Base-by-base conservation (phyloP, 2,113 vertebrate species). In the Rhipidura dahli region DNA sequence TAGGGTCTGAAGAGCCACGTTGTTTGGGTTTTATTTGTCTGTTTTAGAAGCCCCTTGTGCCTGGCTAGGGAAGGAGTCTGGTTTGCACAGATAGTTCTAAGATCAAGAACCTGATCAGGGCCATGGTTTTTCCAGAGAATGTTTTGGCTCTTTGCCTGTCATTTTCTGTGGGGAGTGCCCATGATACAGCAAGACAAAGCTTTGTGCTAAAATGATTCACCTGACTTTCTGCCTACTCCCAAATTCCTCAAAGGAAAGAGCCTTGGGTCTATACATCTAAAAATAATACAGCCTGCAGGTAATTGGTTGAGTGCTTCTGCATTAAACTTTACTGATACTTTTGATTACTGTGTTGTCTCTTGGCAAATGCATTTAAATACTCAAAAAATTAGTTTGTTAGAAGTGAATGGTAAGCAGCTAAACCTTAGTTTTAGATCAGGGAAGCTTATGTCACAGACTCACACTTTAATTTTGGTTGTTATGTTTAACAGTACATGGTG, bases 1-100 rank as follows among this genome's bases (percentile, higher is more conserved):
- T 6, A 1, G 0, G 23, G 27, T 44, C 51, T 23, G 37, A 71
- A 65, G n/a, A 49, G 9, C 17, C 10, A 1, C 6, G 0, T 17
- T 14, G 10, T 13, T 31, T 13, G 9, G 31, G 6, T 6, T n/a
- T 19, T 9, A 10, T 45, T n/a, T 30, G 17, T 15, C 31, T 76
- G 47, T 13, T 68, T 83, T 7, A 7, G 61, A 45, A 37, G 20
- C 33, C 40, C 8, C 21, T 39, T 39, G 20, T 0, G 3, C 59
- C 51, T 57, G 23, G 6, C 37, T 28, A 8, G 23, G 45, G 50
- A 61, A 15, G 28, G 22, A 53, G 45, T 31, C 17, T 49, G 53
- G 7, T 3, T 27, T 73, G 18, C 19, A 13, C 8, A 30, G 28
- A 4, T 51, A 7, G 3, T 28, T 70, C 12, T 33, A 11, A n/a